These are phyloP conservation scores for Conistra vaccinii DNA, from an alignment of 2,888 invertebrate genomes.

Conservation along the genomic window DNA sequence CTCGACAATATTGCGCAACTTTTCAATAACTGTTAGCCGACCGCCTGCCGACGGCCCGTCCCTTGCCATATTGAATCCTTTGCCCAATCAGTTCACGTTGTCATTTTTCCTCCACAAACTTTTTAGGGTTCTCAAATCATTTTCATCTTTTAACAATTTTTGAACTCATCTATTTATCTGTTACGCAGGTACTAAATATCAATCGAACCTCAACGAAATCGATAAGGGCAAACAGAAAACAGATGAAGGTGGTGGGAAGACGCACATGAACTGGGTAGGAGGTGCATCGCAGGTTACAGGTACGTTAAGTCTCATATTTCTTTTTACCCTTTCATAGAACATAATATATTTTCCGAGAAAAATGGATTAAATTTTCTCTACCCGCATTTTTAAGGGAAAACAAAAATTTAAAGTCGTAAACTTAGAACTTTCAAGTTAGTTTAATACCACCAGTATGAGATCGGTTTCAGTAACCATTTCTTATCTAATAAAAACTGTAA, in stretches of 20 bases:
- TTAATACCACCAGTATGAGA: not conserved
- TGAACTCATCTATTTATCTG: constrained; percentile 67
- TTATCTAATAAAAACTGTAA: not conserved
- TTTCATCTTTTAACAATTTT: constrained; percentile 46
- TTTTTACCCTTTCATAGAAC: not conserved
- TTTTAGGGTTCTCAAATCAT: constrained; percentile 53
- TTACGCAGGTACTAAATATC: constrained; percentile 93
- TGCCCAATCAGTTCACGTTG: constrained; percentile 81
- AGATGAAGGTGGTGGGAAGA: constrained; percentile 90
- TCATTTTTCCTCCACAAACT: constrained; percentile 66
- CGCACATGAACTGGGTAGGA: constrained; percentile 90
- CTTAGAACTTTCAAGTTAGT: not conserved
- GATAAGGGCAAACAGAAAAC: constrained; percentile 95
- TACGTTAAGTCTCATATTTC: constrained; percentile 61
- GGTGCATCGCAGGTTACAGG: constrained; percentile 88
- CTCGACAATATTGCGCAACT: constrained; percentile 90
- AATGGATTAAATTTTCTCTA: not conserved
- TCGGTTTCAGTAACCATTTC: too few species aligned
- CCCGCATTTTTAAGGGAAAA: not conserved
- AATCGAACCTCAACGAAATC: constrained; percentile 94
- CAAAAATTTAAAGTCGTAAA: not conserved
- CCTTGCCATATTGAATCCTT: constrained; percentile 87
- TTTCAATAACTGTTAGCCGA: constrained; percentile 89
- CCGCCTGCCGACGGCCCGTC: constrained; percentile 77
- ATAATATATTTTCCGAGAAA: not conserved